Evolutionary conservation across 2,888 invertebrate genomes (phyloP).

Genomic region (Andrena fulva): DNA sequence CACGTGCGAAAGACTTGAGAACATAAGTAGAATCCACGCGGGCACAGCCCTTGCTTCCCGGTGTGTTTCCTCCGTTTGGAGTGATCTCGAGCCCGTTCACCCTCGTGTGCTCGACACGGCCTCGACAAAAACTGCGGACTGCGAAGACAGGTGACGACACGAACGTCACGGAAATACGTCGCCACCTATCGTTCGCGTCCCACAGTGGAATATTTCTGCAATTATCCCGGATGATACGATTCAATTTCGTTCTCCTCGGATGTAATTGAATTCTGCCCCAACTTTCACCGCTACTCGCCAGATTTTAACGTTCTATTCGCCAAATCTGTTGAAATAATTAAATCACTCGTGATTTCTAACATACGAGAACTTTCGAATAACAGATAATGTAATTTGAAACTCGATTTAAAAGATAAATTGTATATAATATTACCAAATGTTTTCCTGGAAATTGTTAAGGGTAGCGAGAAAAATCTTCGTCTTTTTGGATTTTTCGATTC

Average conservation of each 20-base stretch:
- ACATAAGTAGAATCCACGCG: slow-evolving; percentile 23
- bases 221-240: neutral
- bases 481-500: too few relatives aligned
- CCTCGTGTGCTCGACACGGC: neutral
- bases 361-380: too few relatives aligned
- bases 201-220: slow-evolving; percentile 17
- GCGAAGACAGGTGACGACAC: slow-evolving; percentile 29
- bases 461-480: too few relatives aligned
- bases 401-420: too few relatives aligned
- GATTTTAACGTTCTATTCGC: too few relatives aligned
- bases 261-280: neutral
- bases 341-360: too few relatives aligned
- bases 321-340: too few relatives aligned
- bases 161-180: neutral
- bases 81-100: neutral
- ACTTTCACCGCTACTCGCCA: neutral
- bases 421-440: too few relatives aligned
- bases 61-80: neutral
- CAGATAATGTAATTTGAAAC: too few relatives aligned
- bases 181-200: slow-evolving; percentile 41
- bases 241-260: neutral
- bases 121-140: slow-evolving; percentile 14
- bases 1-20: neutral
- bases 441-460: too few relatives aligned
- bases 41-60: neutral